Percentiles rank a stretch among this genome's conserved stretches.
Evolutionary conservation across 2,797 vertebrate species (phyloP).

Genomic region (Muraenolepis orangiensis): DNA sequence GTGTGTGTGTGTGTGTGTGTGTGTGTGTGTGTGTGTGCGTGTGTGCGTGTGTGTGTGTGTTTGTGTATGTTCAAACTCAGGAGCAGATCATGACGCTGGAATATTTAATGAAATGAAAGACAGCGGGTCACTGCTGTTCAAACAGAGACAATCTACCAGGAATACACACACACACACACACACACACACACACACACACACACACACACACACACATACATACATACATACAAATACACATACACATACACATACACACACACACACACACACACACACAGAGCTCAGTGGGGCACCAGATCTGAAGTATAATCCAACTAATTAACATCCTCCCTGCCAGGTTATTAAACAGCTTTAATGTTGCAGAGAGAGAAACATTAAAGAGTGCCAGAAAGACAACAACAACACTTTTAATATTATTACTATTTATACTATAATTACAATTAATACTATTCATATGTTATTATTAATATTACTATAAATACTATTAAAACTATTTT

Average conservation of each 20-base stretch:
- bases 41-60: not conserved
- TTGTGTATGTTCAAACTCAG: not conserved
- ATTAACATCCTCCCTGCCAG: not conserved
- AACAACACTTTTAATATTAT: not conserved
- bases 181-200: conserved; percentile 1
- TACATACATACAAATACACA: not conserved
- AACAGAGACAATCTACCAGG: too few relatives aligned
- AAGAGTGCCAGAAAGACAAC: not conserved
- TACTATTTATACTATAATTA: too few relatives aligned
- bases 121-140: not conserved
- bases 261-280: not conserved
- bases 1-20: too few relatives aligned
- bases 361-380: not conserved
- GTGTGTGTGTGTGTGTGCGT: too few relatives aligned
- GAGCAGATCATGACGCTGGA: not conserved
- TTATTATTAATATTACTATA: too few relatives aligned
- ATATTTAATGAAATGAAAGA: not conserved
- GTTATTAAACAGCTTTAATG: not conserved
- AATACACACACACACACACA: not conserved
- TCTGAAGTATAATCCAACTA: not conserved
- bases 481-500: too few relatives aligned
- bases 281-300: not conserved
- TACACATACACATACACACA: conserved; percentile 2
- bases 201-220: not conserved
- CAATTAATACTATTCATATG: too few relatives aligned